Evolutionary conservation across 2,797 vertebrate species (phyloP).

Genomic region (Amblyraja radiata): DNA sequence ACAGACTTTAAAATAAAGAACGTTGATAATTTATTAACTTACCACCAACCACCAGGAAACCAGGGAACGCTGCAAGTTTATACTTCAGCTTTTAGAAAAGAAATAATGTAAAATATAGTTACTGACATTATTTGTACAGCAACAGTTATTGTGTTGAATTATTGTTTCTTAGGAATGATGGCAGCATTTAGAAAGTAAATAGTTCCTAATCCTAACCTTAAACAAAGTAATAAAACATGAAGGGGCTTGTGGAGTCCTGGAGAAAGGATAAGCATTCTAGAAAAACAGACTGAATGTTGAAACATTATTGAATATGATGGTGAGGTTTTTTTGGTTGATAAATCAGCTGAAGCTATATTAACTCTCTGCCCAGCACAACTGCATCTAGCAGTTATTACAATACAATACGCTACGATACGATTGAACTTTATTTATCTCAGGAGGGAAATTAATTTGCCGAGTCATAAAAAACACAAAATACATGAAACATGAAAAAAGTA

Average conservation of each 20-base stretch:
- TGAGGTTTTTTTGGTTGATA: neutral
- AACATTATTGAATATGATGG: neutral
- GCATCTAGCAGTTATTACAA: neutral
- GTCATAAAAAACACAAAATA: too few species aligned
- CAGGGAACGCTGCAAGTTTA: neutral
- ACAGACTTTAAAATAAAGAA: constrained; percentile 7
- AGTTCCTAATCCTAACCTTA: neutral
- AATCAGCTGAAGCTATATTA: neutral
- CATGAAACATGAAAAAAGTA: too few species aligned
- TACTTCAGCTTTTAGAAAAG: neutral
- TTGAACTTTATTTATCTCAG: too few species aligned
- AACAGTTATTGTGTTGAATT: neutral
- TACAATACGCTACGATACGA: too few species aligned
- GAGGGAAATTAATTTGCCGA: too few species aligned
- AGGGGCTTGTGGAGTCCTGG: too few species aligned
- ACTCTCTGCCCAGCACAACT: neutral
- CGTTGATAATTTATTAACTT: constrained; percentile 24
- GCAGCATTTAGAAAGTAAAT: neutral
- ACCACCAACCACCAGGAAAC: neutral
- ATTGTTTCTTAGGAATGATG: constrained; percentile 9
- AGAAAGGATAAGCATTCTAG: neutral
- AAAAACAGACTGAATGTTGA: neutral
- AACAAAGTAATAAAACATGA: constrained; percentile 10
- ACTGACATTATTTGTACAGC: constrained; percentile 16
- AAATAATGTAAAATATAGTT: constrained; percentile 11